Percentiles rank a stretch among this genome's conserved stretches.
These are phyloP conservation scores for Lophotis ruficrista DNA, from an alignment of 2,113 vertebrate species.

Conservation along the genomic window DNA sequence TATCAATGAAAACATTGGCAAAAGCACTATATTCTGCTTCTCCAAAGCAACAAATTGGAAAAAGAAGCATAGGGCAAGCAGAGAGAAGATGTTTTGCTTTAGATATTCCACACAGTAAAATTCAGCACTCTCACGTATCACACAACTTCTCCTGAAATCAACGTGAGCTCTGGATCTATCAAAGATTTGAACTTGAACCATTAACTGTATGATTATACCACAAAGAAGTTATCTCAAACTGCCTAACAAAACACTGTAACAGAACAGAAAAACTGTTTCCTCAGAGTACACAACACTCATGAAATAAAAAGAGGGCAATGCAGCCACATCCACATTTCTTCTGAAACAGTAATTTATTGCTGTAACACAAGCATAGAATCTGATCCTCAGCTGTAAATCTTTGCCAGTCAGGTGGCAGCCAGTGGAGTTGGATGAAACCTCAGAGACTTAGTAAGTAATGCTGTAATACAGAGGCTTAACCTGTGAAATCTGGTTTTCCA, in stretches of 20 bases:
- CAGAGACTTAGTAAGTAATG: not conserved
- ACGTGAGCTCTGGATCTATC: fast-evolving
- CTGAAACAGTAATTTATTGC: not conserved
- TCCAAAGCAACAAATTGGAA: not conserved
- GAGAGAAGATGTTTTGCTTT: not conserved
- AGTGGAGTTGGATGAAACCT: not conserved
- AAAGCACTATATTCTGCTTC: not conserved
- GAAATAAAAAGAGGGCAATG: not conserved
- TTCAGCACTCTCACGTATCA: not conserved
- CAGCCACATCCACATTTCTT: not conserved
- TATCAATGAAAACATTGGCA: not conserved
- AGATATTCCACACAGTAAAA: not conserved
- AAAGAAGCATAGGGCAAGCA: not conserved
- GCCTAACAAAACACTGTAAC: not conserved
- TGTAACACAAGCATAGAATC: not conserved
- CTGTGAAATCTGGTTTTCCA: not conserved
- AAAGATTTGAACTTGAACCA: not conserved
- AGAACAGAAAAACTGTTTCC: not conserved
- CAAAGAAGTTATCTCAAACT: not conserved
- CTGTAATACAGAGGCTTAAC: not conserved
- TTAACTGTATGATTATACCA: not conserved
- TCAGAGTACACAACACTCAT: not conserved
- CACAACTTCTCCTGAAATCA: not conserved
- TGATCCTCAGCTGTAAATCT: not conserved
- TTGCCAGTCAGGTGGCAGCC: not conserved